Evolutionary conservation across 2,113 vertebrate genomes (phyloP).

Genomic region (Rhinogobius similis): DNA sequence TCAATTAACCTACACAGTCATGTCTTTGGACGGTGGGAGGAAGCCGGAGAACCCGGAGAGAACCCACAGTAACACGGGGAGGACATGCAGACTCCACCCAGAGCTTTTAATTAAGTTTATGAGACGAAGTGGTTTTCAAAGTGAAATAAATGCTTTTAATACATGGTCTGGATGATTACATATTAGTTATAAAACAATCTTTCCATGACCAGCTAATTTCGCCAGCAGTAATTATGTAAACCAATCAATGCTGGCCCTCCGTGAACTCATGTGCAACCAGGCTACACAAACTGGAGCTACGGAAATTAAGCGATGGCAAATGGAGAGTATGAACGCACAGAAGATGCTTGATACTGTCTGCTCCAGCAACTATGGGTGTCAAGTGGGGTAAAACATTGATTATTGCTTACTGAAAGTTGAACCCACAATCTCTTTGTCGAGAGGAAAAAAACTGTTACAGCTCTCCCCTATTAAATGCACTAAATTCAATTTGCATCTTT

Average conservation of each 20-base stretch:
- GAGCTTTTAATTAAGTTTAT: neutral
- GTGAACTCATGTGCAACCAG: neutral
- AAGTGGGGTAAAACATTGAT: neutral
- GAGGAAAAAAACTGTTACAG: too few species aligned
- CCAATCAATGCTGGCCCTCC: neutral
- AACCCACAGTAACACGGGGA: too few species aligned
- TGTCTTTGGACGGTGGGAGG: too few species aligned
- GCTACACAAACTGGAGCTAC: neutral
- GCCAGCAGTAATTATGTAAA: neutral
- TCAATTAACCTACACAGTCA: too few species aligned
- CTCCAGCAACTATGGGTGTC: too few species aligned
- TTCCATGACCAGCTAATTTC: neutral
- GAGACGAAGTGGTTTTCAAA: neutral
- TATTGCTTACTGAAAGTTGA: too few species aligned
- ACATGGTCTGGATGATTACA: neutral
- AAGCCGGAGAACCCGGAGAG: too few species aligned
- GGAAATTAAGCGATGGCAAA: constrained; percentile 9
- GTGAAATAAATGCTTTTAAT: neutral
- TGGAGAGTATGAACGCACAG: neutral
- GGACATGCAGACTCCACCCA: too few species aligned
- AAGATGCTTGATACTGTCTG: too few species aligned
- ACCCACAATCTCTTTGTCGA: too few species aligned
- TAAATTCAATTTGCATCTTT: too few species aligned
- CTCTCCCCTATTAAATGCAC: too few species aligned
- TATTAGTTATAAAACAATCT: constrained; percentile 6